These are phyloP conservation scores for Tuta absoluta DNA, from an alignment of 2,888 invertebrate genomes.

Conservation along the genomic window DNA sequence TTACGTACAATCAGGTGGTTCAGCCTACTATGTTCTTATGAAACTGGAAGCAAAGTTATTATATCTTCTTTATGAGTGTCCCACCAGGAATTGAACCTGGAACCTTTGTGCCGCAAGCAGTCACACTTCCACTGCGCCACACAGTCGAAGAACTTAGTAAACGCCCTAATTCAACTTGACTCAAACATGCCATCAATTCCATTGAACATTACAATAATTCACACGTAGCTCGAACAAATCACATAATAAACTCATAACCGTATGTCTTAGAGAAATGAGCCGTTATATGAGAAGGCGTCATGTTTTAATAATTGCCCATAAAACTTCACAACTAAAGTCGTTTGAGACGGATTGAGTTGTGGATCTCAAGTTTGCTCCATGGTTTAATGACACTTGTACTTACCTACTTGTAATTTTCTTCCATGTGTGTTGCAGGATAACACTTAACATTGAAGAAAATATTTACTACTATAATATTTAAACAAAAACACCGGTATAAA, in stretches of 20 bases:
- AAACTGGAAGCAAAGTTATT: too few relatives aligned
- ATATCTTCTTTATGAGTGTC: too few relatives aligned
- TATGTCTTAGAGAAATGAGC: slow-evolving; percentile 24
- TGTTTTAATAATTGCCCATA: slow-evolving; percentile 36
- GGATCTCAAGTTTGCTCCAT: not conserved
- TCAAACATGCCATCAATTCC: not conserved
- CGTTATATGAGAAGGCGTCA: slow-evolving; percentile 31
- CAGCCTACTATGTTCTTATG: too few relatives aligned
- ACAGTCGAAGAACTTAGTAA: not conserved
- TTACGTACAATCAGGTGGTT: too few relatives aligned
- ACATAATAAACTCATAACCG: slow-evolving; percentile 24
- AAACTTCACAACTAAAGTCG: slow-evolving; percentile 35
- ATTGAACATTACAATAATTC: slow-evolving; percentile 19
- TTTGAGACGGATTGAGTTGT: slow-evolving; percentile 29
- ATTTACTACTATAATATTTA: too few relatives aligned
- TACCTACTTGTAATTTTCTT: not conserved
- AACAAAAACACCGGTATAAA: too few relatives aligned
- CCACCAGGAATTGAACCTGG: too few relatives aligned
- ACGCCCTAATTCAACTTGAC: not conserved
- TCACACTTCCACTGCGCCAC: too few relatives aligned
- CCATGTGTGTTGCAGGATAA: too few relatives aligned
- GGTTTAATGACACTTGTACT: not conserved
- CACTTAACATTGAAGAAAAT: too few relatives aligned
- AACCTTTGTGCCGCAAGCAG: too few relatives aligned
- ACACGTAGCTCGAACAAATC: slow-evolving; percentile 26